Percentiles rank a stretch among this genome's conserved stretches.
Conservation (phyloP, 2,888 invertebrate genomes). For the Nebria brevicollis region DNA sequence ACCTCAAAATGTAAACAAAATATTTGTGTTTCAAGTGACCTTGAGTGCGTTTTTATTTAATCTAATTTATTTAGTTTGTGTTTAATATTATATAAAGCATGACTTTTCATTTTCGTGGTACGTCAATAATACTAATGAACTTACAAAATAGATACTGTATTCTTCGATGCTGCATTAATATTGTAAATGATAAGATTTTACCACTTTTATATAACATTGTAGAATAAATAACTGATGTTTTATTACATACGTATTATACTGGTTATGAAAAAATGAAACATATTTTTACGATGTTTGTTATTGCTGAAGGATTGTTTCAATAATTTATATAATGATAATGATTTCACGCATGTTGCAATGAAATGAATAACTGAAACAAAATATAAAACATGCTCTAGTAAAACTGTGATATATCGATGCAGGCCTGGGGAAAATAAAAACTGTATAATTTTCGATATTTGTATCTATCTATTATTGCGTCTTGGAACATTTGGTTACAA, state of each 20-base stretch:
- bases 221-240: conserved; percentile 40
- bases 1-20: background rate
- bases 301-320: conserved; percentile 42
- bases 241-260: conserved; percentile 25
- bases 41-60: background rate
- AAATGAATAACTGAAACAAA: conserved; percentile 23
- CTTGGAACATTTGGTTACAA: conserved; percentile 39
- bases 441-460: conserved; percentile 45
- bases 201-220: conserved; percentile 46
- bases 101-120: background rate
- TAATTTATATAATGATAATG: conserved; percentile 22
- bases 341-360: background rate
- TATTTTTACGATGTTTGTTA: conserved; percentile 42
- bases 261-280: conserved; percentile 41
- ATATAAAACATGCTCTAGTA: conserved; percentile 39
- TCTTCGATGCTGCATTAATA: conserved; percentile 34
- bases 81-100: conserved; percentile 22
- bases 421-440: conserved; percentile 43
- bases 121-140: conserved; percentile 25
- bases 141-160: conserved; percentile 24
- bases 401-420: conserved; percentile 45
- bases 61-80: background rate
- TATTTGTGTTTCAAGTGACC: background rate
- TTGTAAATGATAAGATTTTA: conserved; percentile 37
- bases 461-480: conserved; percentile 32